Percentiles rank a stretch among this genome's conserved stretches.
Conservation (phyloP, 2,888 invertebrate genomes). For the Scaptomyza polygonia region DNA sequence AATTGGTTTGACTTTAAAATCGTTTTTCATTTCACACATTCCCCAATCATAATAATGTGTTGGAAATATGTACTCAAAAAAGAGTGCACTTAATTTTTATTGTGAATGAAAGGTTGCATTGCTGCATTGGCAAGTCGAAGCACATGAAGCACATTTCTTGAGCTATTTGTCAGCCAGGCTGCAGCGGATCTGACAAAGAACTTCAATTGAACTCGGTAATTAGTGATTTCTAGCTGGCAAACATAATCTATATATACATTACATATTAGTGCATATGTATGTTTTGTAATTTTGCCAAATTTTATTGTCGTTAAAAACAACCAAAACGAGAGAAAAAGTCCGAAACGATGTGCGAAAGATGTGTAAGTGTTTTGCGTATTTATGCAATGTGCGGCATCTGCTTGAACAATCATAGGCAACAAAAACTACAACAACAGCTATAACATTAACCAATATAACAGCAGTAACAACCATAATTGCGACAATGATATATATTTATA, state of each 20-base stretch:
- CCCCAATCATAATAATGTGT: conserved; percentile 64
- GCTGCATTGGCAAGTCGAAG: conserved; percentile 61
- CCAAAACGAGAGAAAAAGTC: conserved; percentile 60
- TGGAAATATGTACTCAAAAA: conserved; percentile 26
- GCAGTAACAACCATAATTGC: conserved; percentile 19
- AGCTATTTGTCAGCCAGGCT: conserved; percentile 60
- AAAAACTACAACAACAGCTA: conserved; percentile 39
- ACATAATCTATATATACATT: not conserved
- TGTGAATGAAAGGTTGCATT: conserved; percentile 67
- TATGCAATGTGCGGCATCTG: conserved; percentile 79
- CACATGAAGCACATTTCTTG: conserved; percentile 67
- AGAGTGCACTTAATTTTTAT: conserved; percentile 70
- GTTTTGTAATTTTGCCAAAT: conserved; percentile 77
- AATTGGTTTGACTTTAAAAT: conserved; percentile 44
- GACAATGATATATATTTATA: conserved; percentile 32
- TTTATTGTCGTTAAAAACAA: conserved; percentile 77
- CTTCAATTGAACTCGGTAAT: conserved; percentile 64
- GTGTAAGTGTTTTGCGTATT: conserved; percentile 48
- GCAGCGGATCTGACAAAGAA: conserved; percentile 25
- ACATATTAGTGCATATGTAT: not conserved
- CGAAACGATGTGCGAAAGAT: conserved; percentile 68
- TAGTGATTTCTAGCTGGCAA: conserved; percentile 65
- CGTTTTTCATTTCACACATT: conserved; percentile 21
- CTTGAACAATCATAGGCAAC: conserved; percentile 63
- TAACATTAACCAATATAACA: conserved; percentile 17